Evolutionary conservation across 1,140 invertebrate genomes (phyloP), one percentile per base, ranked within the genome.

Genomic region (Reticulitermes speratus): DNA sequence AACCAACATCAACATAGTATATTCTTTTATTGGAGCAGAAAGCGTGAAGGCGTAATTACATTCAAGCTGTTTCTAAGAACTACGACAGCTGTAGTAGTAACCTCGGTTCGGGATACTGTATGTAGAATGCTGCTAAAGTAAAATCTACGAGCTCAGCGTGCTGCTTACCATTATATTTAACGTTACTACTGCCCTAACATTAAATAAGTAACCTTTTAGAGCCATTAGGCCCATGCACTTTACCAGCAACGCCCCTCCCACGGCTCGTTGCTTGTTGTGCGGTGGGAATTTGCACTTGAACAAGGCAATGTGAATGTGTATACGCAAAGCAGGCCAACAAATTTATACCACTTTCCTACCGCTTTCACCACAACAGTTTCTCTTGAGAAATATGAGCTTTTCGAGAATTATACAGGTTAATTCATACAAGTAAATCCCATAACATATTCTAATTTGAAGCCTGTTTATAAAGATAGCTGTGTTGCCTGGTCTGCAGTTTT

Each of bases 381-480:
- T 75, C 65, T 75, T 30, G 65, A 75, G 65, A 75, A 11, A 75
- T 75, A 75, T 75, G 65, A 75, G 65, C 65, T 75, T 30, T 75
- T 75, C 65, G 65, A 75, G 65, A 75, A 30, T 75, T 75, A 75
- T 16, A 30, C 65, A 75, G 65, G 21, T 75, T 75, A 75, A 30
- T 75, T 75, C 65, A n/a, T 6, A 38, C 38, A 38, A 2, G 38
- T 38, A 75, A 75, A 75, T 75, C 65, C 25, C 25, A 30, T 12
- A 30, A 75, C 65, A 75, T 30, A 30, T 75, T 75, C 65, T 30
- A 75, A 75, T 75, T 75, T 75, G n/a, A 75, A 30, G 8, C 65
- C 14, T 75, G 65, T 30, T 75, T 30, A 25, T 16, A 55, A 55
- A 55, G 14, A 0, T 55, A 55, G 14, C 14, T 16, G 52, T 55